Evolutionary conservation across 2,888 invertebrate species (phyloP).

Genomic region (Plebejus anna): DNA sequence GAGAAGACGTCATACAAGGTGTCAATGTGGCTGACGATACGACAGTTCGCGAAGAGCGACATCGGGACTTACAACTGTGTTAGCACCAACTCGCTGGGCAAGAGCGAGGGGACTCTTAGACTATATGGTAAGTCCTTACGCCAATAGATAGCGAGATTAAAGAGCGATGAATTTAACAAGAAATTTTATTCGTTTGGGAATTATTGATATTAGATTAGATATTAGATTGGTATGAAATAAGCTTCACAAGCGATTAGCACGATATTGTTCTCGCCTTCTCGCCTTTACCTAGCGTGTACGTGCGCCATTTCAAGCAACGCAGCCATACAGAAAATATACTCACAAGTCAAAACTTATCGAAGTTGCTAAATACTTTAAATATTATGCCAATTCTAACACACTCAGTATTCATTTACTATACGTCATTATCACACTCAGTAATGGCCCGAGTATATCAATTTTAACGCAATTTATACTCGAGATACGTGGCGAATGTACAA

Average conservation of each 20-base stretch:
- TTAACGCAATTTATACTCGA: conserved; percentile 25
- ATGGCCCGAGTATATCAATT: conserved; percentile 11
- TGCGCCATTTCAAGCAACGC: too few relatives aligned
- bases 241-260: too few relatives aligned
- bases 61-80: conserved; percentile 89
- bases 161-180: too few relatives aligned
- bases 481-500: conserved; percentile 28
- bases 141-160: too few relatives aligned
- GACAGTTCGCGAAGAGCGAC: conserved; percentile 74
- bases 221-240: too few relatives aligned
- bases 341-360: not conserved
- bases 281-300: too few relatives aligned
- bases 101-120: conserved; percentile 86
- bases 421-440: conserved; percentile 9
- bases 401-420: not conserved
- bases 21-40: conserved; percentile 85
- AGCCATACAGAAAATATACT: too few relatives aligned
- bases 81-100: conserved; percentile 88
- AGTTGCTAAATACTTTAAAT: not conserved
- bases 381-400: not conserved
- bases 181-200: too few relatives aligned
- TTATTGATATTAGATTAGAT: too few relatives aligned
- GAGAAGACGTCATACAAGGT: conserved; percentile 86
- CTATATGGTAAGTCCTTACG: conserved; percentile 75
- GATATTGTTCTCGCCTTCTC: too few relatives aligned